Base-by-base conservation (phyloP, 2,113 vertebrate genomes). In the Muntiacus reevesi region DNA sequence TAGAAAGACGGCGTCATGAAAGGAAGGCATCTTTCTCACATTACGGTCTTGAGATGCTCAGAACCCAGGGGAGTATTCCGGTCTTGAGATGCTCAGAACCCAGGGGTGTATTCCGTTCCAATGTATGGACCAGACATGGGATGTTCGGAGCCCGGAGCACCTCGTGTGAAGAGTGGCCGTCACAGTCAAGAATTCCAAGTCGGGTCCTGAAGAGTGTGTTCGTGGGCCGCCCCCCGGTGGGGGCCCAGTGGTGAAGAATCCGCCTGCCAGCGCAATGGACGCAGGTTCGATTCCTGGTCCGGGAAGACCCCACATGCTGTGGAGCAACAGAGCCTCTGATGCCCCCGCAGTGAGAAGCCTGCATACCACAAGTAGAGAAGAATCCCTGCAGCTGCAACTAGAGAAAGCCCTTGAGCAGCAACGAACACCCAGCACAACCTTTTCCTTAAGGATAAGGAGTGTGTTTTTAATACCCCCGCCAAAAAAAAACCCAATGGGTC, bases 101-200 rank as follows among this genome's bases (percentile, higher is more conserved):
- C 19, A 0, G 14, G 10, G 91, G 21, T n/a, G 7, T 1, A 11
- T 50, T 45, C 3, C 5, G 2, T 17, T 25, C 36, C 0, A 2
- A 17, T 5, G 28, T 19, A 5, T 1, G 10, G 3, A 19, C 15
- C 3, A 4, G 2, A 4, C 4, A 2, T 3, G 36, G 15, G 50
- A 19, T 9, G 2, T 16, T 12, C 5, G 23, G 19, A 27, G 54
- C 60, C 40, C 3, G 0, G 54, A 23, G 30, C 2, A 6, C 3
- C 54, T 52, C 57, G 2, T 0, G 5, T 2, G 0, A 9, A 40
- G 17, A 6, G 2, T 2, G 27, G 12, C 16, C 17, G 2, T 14
- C n/a, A 5, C 13, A 1, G 7, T 14, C 36, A 2, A 10, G 17
- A 57, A 76, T 43, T 15, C 10, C 45, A 64, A 28, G 4, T 13